These are phyloP conservation scores for Tipula confusa DNA, from an alignment of 2,888 invertebrate genomes.

Conservation along the genomic window DNA sequence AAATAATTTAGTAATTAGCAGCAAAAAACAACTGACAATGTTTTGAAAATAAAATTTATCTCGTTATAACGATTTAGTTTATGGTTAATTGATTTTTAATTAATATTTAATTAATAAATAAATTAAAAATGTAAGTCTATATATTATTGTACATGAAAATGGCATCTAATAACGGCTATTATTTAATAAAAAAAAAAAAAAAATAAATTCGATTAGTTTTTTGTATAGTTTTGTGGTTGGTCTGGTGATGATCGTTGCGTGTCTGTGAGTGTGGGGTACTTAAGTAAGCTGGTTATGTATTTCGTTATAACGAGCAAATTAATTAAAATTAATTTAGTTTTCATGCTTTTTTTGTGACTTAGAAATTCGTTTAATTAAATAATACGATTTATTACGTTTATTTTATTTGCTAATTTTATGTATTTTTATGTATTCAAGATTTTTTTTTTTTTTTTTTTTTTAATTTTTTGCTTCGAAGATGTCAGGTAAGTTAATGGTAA, in stretches of 20 bases:
- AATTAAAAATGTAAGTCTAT: not conserved
- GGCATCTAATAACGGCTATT: not conserved
- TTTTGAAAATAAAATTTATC: no score
- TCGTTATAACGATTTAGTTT: not conserved
- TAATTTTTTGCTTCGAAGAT: not conserved
- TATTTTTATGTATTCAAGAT: not conserved
- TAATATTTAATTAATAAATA: not conserved
- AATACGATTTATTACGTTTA: slow-evolving; percentile 20
- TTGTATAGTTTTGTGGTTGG: not conserved
- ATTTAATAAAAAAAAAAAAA: not conserved
- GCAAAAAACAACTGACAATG: not conserved
- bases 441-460: not conserved
- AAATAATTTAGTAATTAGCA: no score
- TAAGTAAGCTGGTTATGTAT: not conserved
- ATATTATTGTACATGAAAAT: no score
- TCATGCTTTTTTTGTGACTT: not conserved
- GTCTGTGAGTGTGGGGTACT: not conserved
- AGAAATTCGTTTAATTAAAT: slow-evolving; percentile 20
- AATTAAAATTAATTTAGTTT: not conserved
- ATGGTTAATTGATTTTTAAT: not conserved
- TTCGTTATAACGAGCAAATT: not conserved
- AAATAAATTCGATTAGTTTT: not conserved
- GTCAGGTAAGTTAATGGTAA: not conserved
- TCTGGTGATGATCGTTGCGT: no score
- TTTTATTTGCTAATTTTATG: slow-evolving; percentile 8